Conservation (phyloP, 2,797 vertebrate genomes). For the Sphenopsis melanotis region DNA sequence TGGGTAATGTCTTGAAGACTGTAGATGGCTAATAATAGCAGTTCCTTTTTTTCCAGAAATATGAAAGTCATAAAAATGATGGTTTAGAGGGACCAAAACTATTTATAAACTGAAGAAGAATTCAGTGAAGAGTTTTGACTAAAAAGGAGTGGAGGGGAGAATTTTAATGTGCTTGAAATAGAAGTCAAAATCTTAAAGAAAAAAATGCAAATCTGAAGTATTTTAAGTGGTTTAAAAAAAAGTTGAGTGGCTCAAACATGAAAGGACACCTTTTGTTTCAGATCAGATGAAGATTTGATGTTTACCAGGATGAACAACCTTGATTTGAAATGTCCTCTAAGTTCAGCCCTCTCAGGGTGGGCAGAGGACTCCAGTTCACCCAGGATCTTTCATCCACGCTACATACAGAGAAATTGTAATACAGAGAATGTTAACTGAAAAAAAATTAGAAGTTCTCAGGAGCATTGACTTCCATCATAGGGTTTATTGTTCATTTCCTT, state of each 20-base stretch:
- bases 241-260: neutral
- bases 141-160: conserved; percentile 49
- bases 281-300: neutral
- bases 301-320: neutral
- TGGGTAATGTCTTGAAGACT: neutral
- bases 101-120: conserved; percentile 66
- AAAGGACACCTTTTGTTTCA: conserved; percentile 23
- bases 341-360: neutral
- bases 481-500: conserved; percentile 52
- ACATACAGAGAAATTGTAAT: neutral
- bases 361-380: neutral
- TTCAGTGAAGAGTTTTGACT: conserved; percentile 63
- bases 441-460: neutral
- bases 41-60: conserved; percentile 6
- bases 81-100: conserved; percentile 54
- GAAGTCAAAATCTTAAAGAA: conserved; percentile 37
- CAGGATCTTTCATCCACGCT: neutral
- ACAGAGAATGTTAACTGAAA: neutral
- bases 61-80: conserved; percentile 56
- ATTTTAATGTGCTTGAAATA: conserved; percentile 65
- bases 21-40: conserved; percentile 45
- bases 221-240: conserved; percentile 23
- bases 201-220: conserved; percentile 30
- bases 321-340: neutral
- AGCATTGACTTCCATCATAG: neutral